These are phyloP conservation scores for Eupeodes corollae DNA, from an alignment of 1,140 invertebrate genomes.

Conservation along the genomic window DNA sequence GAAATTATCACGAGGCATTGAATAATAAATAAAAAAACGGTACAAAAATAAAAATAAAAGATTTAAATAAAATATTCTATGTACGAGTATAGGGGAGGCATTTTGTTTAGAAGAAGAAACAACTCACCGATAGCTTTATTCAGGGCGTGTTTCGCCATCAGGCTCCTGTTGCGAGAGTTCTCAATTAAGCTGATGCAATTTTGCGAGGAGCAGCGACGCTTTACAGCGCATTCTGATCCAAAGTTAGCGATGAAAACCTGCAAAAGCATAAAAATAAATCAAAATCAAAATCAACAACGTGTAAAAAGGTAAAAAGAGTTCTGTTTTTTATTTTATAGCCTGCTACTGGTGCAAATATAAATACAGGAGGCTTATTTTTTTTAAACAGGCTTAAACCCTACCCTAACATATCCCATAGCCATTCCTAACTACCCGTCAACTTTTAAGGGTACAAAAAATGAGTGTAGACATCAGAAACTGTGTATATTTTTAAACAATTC, in stretches of 20 bases:
- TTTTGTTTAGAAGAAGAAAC: no score
- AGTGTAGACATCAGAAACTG: no score
- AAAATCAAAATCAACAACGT: neutral
- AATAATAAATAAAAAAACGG: neutral
- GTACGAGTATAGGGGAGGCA: no score
- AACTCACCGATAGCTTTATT: slow-evolving; percentile 32
- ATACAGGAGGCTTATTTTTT: neutral
- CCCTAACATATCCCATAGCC: no score
- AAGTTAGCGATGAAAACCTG: slow-evolving; percentile 26
- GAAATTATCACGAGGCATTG: no score
- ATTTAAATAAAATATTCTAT: no score
- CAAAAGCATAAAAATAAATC: slow-evolving; percentile 3
- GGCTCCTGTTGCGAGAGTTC: slow-evolving; percentile 27
- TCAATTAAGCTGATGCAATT: slow-evolving; percentile 35
- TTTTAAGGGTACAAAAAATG: no score
- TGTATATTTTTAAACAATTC: no score
- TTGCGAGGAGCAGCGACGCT: slow-evolving; percentile 33
- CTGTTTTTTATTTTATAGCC: neutral
- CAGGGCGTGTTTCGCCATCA: slow-evolving; percentile 29
- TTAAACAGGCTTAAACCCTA: neutral
- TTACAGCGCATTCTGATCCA: slow-evolving; percentile 27
- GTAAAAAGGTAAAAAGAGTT: neutral
- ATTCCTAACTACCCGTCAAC: no score
- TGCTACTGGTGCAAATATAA: neutral
- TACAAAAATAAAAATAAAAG: neutral